phyloP scores from a whole-genome alignment of 2,888 invertebrate species.

The Lepidocyrtoides sp. region DNA sequence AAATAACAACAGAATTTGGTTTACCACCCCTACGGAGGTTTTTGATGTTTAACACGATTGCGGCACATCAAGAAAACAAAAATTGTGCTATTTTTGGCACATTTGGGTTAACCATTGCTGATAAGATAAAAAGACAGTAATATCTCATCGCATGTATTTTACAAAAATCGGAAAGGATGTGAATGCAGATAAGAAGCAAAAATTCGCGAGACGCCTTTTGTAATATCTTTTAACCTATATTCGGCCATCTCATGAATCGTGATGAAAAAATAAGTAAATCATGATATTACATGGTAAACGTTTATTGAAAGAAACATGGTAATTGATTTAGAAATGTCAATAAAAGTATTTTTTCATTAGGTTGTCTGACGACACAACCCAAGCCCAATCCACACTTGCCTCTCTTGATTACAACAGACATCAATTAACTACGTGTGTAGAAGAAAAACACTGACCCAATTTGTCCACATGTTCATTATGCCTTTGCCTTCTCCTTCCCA shows the following conservation, averaged over 20 bases:
- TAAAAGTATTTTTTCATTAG: neutral
- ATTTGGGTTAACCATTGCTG: neutral
- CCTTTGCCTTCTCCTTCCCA: neutral
- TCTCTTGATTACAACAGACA: neutral
- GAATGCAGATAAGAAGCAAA: neutral
- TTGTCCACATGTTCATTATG: conserved; percentile 36
- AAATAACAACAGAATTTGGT: neutral
- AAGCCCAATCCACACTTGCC: neutral
- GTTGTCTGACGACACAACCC: neutral
- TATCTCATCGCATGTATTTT: neutral
- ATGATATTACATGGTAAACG: too few relatives aligned
- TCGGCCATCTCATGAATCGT: neutral
- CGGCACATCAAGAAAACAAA: neutral
- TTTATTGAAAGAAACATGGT: too few relatives aligned
- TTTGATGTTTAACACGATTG: neutral
- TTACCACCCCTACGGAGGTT: neutral
- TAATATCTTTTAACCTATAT: neutral
- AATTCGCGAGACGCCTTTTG: neutral
- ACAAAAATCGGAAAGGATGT: neutral
- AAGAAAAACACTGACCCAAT: conserved; percentile 60
- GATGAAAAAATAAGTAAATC: neutral
- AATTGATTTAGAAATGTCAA: neutral
- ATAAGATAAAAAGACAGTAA: neutral
- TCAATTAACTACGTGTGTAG: neutral
- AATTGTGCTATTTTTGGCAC: neutral